A percentile compares a stretch with the other conserved stretches of the same genome.
Conservation (phyloP, 2,888 invertebrate genomes). For the Athalia rosae region DNA sequence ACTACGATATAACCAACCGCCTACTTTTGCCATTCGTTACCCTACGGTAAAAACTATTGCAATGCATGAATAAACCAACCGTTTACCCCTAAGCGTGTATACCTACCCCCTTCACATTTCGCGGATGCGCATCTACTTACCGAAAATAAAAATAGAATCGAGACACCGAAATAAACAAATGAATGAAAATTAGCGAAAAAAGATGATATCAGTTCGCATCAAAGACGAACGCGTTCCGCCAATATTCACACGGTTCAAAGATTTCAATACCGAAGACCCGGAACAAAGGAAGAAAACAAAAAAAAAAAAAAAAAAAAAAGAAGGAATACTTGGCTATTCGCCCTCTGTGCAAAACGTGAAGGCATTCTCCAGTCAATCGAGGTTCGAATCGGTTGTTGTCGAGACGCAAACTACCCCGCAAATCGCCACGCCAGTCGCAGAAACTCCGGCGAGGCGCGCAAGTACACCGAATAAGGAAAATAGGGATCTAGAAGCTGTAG, state of each 20-base stretch:
- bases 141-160: too few species aligned
- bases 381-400: constrained; percentile 25
- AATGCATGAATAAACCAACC: neutral
- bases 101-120: neutral
- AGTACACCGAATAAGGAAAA: too few species aligned
- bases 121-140: too few species aligned
- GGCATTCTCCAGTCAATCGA: constrained; percentile 33
- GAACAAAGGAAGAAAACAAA: neutral
- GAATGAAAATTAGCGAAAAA: too few species aligned
- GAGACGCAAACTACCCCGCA: constrained; percentile 5
- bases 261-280: constrained; percentile 8
- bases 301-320: too few species aligned
- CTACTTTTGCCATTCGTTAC: constrained; percentile 23
- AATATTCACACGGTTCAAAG: constrained; percentile 14
- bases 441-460: neutral
- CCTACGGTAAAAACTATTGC: neutral
- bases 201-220: too few species aligned
- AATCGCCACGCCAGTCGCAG: neutral
- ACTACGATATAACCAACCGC: neutral
- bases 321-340: neutral
- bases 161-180: too few species aligned
- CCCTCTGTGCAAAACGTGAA: constrained; percentile 25
- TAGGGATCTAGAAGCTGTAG: too few species aligned
- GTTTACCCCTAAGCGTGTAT: neutral
- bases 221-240: too few species aligned